Percentiles rank a stretch among this genome's conserved stretches.
Conservation (phyloP, 2,888 invertebrate species). For the Camptogramma bilineatum region DNA sequence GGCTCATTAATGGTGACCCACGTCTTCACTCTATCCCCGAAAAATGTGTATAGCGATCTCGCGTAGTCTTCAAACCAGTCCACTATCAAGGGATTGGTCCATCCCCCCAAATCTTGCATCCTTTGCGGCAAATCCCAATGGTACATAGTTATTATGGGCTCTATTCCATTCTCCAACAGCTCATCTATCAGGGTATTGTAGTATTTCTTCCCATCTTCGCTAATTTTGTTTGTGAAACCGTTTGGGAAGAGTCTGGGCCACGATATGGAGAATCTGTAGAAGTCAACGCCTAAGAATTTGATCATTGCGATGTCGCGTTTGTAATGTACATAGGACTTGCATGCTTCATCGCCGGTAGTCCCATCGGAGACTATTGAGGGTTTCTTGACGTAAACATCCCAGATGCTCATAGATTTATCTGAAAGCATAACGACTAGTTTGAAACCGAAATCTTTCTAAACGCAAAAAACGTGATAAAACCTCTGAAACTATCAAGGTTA, state of each 20-base stretch:
- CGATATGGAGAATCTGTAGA: conserved; percentile 86
- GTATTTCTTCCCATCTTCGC: conserved; percentile 86
- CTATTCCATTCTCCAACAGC: conserved; percentile 84
- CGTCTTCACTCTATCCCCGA: conserved; percentile 80
- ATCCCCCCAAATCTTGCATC: conserved; percentile 86
- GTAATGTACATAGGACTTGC: conserved; percentile 87
- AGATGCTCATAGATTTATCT: conserved; percentile 86
- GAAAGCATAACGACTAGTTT: conserved; percentile 16
- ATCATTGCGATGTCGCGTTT: conserved; percentile 81
- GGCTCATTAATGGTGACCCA: conserved; percentile 88
- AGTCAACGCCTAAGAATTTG: conserved; percentile 74
- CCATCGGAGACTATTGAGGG: conserved; percentile 80
- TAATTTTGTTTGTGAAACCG: conserved; percentile 82
- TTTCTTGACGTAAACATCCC: conserved; percentile 85
- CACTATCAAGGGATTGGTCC: conserved; percentile 74
- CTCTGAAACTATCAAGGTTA: too few relatives aligned
- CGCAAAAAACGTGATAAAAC: too few relatives aligned
- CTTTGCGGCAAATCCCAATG: conserved; percentile 85
- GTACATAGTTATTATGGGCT: conserved; percentile 85
- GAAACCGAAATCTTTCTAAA: background rate
- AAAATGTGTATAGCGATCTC: conserved; percentile 70
- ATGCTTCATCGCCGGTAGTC: conserved; percentile 85
- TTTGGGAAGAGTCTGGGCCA: conserved; percentile 88
- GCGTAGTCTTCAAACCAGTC: conserved; percentile 83
- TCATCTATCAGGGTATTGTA: conserved; percentile 88